Conservation (phyloP, 2,888 invertebrate species). For the Trichopoda pennipes region DNA sequence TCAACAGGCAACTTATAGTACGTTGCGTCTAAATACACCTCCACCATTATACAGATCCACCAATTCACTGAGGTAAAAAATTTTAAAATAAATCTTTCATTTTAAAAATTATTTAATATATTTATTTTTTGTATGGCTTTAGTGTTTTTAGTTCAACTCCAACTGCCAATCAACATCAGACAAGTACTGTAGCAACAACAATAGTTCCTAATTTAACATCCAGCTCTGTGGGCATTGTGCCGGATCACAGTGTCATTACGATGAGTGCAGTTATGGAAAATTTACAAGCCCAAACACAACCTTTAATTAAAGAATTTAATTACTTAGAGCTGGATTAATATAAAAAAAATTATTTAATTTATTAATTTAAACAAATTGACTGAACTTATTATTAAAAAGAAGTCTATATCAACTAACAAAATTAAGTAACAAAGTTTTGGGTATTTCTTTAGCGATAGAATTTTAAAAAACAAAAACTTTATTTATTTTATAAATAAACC, state of each 20-base stretch:
- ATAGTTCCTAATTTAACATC: conserved; percentile 63
- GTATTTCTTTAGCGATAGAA: conserved; percentile 9
- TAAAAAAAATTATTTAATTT: conserved; percentile 24
- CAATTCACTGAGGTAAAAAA: conserved; percentile 86
- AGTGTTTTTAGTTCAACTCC: conserved; percentile 69
- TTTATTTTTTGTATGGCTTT: conserved; percentile 26
- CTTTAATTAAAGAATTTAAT: conserved; percentile 72
- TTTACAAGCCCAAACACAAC: conserved; percentile 68
- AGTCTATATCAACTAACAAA: neutral
- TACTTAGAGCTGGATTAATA: conserved; percentile 74
- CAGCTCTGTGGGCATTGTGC: conserved; percentile 65
- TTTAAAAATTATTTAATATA: conserved; percentile 1
- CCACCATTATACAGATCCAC: conserved; percentile 96
- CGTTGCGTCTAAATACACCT: conserved; percentile 84
- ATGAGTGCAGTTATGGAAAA: conserved; percentile 70
- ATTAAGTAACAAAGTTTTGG: neutral
- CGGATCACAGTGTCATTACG: conserved; percentile 68
- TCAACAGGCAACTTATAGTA: conserved; percentile 81
- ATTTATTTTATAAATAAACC: conserved; percentile 57
- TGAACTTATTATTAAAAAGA: conserved; percentile 31
- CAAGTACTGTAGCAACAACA: conserved; percentile 26
- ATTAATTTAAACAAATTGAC: conserved; percentile 42
- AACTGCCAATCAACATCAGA: conserved; percentile 30
- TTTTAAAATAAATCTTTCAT: conserved; percentile 36
- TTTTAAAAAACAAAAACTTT: conserved; percentile 14